Conservation (phyloP, 2,113 vertebrate species). For the Triplophysa siluroides region DNA sequence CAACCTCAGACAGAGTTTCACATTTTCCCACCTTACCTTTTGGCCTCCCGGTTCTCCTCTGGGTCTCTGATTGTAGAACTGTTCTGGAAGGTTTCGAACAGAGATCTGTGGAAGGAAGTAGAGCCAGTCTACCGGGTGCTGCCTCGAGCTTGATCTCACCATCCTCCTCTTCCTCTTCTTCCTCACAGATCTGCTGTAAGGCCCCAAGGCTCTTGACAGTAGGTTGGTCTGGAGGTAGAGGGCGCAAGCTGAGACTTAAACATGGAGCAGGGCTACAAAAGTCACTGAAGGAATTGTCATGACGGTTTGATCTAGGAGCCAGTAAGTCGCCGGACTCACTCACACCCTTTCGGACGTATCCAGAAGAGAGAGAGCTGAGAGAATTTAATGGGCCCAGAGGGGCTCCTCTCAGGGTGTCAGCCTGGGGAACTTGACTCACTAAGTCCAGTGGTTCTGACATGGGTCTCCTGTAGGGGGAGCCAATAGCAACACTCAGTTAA, state of each 20-base stretch:
- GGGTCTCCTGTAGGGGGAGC: conserved; percentile 55
- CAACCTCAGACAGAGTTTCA: conserved; percentile 56
- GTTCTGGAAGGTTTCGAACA: conserved; percentile 9
- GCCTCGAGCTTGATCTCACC: conserved; percentile 33
- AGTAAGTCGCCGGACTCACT: conserved; percentile 72
- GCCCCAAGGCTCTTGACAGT: conserved; percentile 74
- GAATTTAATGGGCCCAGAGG: conserved; percentile 58
- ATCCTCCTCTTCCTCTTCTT: conserved; percentile 82
- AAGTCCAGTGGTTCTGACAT: conserved; percentile 48
- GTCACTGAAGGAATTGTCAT: conserved; percentile 55
- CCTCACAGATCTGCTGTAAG: conserved; percentile 85
- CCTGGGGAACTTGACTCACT: conserved; percentile 54
- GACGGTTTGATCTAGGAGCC: conserved; percentile 54
- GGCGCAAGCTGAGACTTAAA: conserved; percentile 53
- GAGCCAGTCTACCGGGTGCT: neutral
- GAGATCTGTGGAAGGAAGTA: neutral
- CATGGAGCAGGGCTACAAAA: conserved; percentile 58
- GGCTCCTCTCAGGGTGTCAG: conserved; percentile 51
- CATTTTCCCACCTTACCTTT: conserved; percentile 3
- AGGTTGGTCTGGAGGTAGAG: conserved; percentile 64
- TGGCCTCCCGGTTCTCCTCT: neutral
- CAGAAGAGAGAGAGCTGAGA: conserved; percentile 60
- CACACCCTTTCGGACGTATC: conserved; percentile 59
- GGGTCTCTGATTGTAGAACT: neutral
- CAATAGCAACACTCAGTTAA: conserved; percentile 1